Base-by-base conservation (phyloP, 2,797 vertebrate genomes). In the Etheostoma perlongum region DNA sequence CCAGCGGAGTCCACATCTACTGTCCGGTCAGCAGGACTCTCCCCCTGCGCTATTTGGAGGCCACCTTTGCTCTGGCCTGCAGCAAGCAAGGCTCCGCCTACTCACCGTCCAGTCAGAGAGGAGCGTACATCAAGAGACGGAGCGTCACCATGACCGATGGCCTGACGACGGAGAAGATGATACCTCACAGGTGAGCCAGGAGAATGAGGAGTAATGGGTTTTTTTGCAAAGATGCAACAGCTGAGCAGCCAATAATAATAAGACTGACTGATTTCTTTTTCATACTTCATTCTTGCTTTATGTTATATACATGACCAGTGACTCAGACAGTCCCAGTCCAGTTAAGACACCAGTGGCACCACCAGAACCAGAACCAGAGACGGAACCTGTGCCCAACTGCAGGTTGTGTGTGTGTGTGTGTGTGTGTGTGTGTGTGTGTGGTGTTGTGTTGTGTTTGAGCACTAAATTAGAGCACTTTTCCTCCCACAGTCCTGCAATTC, bases 81-180 rank as follows among this genome's bases (percentile, higher is more conserved):
- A 91, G 95, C 60, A 98, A 97, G 82, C 96, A 97, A 0, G 93
- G 96, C 54, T 88, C 95, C 4, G 60, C 95, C 13, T 94, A 96
- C 88, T 97, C 97, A 36, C 96, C 98, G 0, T 90, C 96, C 40
- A 90, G 91, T 59, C 95, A 97, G 92, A 96, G 97, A 85, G 96
- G 97, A 44, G 96, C 97, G 0, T 96, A 98, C 92, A 99, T 99
- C 92, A 99, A 99, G 88, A 95, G 98, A 51, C 92, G 98, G 74
- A 99, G 98, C 33, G 95, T 99, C 90, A 99, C 98, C 82, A 98
- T 99, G 97, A 99, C 95, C 0, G 98, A 99, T 0, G 98, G 98
- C 2, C 94, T 99, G 84, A 98, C 97, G 0, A 90, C 97, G 0
- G 98, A 99, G 90, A 99, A 98, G 91, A 96, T 98, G 88, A 98